Base-by-base conservation (phyloP, 2,113 vertebrate genomes). In the Aramus guarauna region DNA sequence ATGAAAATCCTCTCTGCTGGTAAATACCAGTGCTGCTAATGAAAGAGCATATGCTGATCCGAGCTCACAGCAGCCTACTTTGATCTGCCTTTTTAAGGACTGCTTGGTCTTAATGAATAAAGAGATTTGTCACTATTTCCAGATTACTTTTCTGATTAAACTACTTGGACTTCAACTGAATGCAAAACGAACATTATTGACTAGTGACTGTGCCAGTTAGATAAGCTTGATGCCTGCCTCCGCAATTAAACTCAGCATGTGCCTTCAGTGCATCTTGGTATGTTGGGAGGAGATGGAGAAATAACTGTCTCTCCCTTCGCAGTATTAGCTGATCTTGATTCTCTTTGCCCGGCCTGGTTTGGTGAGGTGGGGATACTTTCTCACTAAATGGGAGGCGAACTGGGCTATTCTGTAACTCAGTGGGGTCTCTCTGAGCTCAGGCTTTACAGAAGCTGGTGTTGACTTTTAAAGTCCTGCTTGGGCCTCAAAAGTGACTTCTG, bases 111-210 rank as follows among this genome's bases (percentile, higher is more conserved):
- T 90, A 86, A 90, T 69, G 71, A 90, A 47, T 71, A 43, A 85
- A 85, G 81, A 82, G 62, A 58, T 94, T 79, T 86, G 75, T 50
- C 37, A 14, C 45, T 85, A 37, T 85, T 96, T 95, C 43, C 37
- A 88, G 63, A 83, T 84, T 68, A 53, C 39, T 90, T 85, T 93
- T 78, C 72, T 93, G 85, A 85, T 93, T 86, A 74, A 92, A 73
- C 72, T 79, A 27, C 43, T 92, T 21, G 15, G 60, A 84, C 75
- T 53, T 71, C 81, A 84, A 79, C 76, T 62, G 58, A 83, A 88
- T 73, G 30, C 55, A 69, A 60, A 95, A 27, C 4, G 9, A 93
- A 43, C 15, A 4, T 66, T 60, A 74, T 4, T 66, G 56, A 34
- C 39, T 72, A 58, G 74, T 2, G 7, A 19, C 58, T 32, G 23